Evolutionary conservation across 2,888 invertebrate species (phyloP).

Genomic region (Drosophila silvestris): DNA sequence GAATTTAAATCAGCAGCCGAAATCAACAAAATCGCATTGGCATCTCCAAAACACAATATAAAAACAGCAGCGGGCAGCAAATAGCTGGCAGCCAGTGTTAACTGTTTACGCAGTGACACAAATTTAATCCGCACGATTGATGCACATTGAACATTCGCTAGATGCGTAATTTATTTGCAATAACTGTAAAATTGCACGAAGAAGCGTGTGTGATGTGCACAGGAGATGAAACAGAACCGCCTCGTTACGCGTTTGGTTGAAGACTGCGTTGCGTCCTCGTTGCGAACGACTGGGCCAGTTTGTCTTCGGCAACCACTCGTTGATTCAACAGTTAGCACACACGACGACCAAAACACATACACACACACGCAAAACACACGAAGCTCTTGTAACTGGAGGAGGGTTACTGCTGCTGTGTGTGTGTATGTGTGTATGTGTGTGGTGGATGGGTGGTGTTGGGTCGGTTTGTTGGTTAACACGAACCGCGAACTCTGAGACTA

Average conservation of each 20-base stretch:
- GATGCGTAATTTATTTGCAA: conserved; percentile 9
- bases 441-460: conserved; percentile 5
- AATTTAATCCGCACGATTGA: conserved; percentile 5
- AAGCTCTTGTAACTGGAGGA: conserved; percentile 14
- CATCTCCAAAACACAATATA: conserved; percentile 17
- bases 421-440: conserved; percentile 9
- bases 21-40: conserved; percentile 53
- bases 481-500: conserved; percentile 60
- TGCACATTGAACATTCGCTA: background rate
- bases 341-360: conserved; percentile 4
- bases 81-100: background rate
- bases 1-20: conserved; percentile 52
- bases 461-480: conserved; percentile 43
- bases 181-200: conserved; percentile 14
- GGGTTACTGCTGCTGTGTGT: conserved; percentile 12
- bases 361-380: conserved; percentile 29
- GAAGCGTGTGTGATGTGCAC: conserved; percentile 17
- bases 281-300: conserved; percentile 46
- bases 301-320: conserved; percentile 76
- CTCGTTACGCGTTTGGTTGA: conserved; percentile 74
- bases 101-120: background rate
- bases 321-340: conserved; percentile 76
- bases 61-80: background rate
- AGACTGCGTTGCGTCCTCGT: conserved; percentile 65
- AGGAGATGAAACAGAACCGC: conserved; percentile 66